Evolutionary conservation across 2,797 vertebrate species (phyloP).

Genomic region (Syngnathus rostellatus): DNA sequence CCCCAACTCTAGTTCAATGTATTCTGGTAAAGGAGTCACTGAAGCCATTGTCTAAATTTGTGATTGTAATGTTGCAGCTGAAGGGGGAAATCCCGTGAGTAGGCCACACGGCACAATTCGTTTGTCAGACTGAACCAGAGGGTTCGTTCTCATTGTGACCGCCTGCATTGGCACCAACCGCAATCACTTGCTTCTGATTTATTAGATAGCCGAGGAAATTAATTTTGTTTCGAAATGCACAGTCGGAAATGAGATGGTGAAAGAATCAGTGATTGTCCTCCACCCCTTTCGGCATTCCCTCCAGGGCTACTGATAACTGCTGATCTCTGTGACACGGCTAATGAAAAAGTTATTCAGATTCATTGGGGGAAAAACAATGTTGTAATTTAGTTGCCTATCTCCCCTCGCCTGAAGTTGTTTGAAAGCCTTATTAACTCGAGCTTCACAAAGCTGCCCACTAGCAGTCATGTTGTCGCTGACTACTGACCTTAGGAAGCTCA

Average conservation of each 20-base stretch:
- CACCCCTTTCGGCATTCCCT: constrained; percentile 46
- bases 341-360: constrained; percentile 71
- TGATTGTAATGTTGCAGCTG: constrained; percentile 19
- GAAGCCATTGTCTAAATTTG: constrained; percentile 29
- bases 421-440: constrained; percentile 47
- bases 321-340: constrained; percentile 69
- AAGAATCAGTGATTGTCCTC: constrained; percentile 69
- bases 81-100: constrained; percentile 44
- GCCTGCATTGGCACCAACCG: constrained; percentile 65
- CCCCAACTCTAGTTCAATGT: too few relatives aligned
- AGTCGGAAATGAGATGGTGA: constrained; percentile 74
- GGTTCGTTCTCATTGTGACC: constrained; percentile 63
- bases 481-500: constrained; percentile 42
- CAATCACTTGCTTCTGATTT: constrained; percentile 74
- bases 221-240: constrained; percentile 72
- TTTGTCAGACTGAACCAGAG: constrained; percentile 37
- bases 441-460: constrained; percentile 28
- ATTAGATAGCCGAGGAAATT: constrained; percentile 75
- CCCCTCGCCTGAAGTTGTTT: constrained; percentile 46
- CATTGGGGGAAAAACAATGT: constrained; percentile 31
- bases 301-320: constrained; percentile 68
- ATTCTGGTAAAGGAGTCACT: constrained; percentile 29
- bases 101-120: constrained; percentile 33
- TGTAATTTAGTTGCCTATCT: constrained; percentile 71
- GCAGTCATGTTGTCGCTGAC: constrained; percentile 21